These are phyloP conservation scores for Nymphalis c-album DNA, from an alignment of 2,888 invertebrate genomes.

Conservation along the genomic window DNA sequence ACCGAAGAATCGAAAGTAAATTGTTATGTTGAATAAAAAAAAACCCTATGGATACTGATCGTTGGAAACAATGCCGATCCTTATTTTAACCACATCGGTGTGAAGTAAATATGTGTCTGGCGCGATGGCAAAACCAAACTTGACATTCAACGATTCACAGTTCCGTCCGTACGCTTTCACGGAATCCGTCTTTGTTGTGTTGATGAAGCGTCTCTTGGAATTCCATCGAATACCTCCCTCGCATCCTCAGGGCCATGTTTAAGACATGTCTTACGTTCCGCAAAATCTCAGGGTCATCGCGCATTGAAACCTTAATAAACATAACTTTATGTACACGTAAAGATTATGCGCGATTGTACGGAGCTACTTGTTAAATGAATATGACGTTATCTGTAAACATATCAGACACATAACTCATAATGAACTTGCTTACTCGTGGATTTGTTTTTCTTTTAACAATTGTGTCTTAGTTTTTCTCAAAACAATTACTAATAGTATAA, in stretches of 20 bases:
- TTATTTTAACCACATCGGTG: slow-evolving; percentile 12
- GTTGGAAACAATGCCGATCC: background rate
- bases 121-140: slow-evolving; percentile 37
- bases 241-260: slow-evolving; percentile 13
- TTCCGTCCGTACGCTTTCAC: slow-evolving; percentile 56
- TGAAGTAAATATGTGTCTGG: slow-evolving; percentile 39
- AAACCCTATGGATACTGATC: background rate
- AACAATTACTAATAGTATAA: no score
- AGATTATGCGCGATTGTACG: slow-evolving; percentile 8
- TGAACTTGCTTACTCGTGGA: background rate
- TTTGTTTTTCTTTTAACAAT: background rate
- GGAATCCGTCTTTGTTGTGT: slow-evolving; percentile 62
- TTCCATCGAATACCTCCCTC: slow-evolving; percentile 52
- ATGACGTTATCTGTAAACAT: background rate
- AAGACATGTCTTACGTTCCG: slow-evolving; percentile 11
- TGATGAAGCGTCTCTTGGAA: slow-evolving; percentile 48
- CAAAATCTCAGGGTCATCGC: slow-evolving; percentile 23
- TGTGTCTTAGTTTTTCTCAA: no score
- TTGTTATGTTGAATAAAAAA: background rate
- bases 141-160: slow-evolving; percentile 62
- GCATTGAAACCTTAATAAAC: slow-evolving; percentile 8
- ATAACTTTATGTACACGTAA: slow-evolving; percentile 16
- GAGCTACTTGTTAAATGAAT: background rate
- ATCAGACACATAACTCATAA: background rate
- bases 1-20: no score